Conservation (phyloP, 2,113 vertebrate species). For the Ahaetulla prasina region DNA sequence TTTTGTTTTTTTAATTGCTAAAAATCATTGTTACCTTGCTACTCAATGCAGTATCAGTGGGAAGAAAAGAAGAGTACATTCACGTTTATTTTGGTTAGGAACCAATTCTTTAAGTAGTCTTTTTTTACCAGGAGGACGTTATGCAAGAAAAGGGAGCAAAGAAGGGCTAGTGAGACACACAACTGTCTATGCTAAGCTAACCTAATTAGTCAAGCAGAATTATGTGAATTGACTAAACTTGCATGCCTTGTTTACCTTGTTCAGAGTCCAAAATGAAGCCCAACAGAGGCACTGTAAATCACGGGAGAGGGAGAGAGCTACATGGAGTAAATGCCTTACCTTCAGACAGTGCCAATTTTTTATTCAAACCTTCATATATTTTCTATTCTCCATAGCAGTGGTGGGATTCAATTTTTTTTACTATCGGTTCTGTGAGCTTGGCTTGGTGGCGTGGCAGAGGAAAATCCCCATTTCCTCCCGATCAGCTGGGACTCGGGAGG, state of each 20-base stretch:
- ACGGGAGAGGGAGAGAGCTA: background rate
- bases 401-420: no score
- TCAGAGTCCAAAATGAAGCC: background rate
- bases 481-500: no score
- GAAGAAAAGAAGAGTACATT: background rate
- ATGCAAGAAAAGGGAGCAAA: background rate
- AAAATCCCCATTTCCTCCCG: no score
- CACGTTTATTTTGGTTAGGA: conserved; percentile 13
- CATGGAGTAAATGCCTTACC: background rate
- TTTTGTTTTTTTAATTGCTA: background rate
- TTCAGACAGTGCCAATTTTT: background rate
- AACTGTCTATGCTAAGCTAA: background rate
- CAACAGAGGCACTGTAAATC: background rate
- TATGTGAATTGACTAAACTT: background rate
- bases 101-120: conserved; percentile 3
- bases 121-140: background rate
- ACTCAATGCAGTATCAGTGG: background rate
- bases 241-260: conserved; percentile 9
- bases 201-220: background rate
- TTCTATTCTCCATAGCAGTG: background rate
- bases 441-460: no score
- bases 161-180: background rate
- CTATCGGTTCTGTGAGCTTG: no score
- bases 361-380: background rate
- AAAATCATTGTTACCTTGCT: background rate